These are phyloP conservation scores for Bellardia bayeri DNA, from an alignment of 2,888 invertebrate genomes.

Conservation along the genomic window DNA sequence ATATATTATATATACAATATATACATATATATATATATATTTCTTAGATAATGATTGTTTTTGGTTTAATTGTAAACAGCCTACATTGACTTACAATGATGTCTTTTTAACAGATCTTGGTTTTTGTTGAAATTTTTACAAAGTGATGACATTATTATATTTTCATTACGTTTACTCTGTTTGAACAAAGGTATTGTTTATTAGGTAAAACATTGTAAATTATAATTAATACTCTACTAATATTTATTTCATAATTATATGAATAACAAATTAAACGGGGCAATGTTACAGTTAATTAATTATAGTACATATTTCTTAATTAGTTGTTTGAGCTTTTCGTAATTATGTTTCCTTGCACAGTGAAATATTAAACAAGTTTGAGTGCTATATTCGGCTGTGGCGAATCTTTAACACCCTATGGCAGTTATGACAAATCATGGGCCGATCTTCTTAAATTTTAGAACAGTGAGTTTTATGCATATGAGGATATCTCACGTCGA, in stretches of 20 bases:
- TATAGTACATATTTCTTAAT: too few species aligned
- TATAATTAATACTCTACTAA: not conserved
- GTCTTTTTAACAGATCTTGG: slow-evolving; percentile 6
- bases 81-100: slow-evolving; percentile 29
- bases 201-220: not conserved
- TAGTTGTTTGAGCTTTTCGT: too few species aligned
- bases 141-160: slow-evolving; percentile 21
- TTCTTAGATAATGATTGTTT: slow-evolving; percentile 49
- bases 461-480: too few species aligned
- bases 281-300: not conserved
- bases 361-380: too few species aligned
- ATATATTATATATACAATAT: too few species aligned
- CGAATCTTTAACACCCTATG: too few species aligned
- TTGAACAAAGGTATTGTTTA: slow-evolving; percentile 3
- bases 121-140: not conserved
- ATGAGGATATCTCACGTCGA: too few species aligned
- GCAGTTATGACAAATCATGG: too few species aligned
- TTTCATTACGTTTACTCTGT: not conserved
- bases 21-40: too few species aligned
- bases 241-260: not conserved
- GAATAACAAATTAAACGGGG: not conserved
- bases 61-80: slow-evolving; percentile 33
- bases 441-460: too few species aligned
- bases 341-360: too few species aligned
- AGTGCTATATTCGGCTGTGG: too few species aligned